These are phyloP conservation scores for Rhogogaster chlorosoma DNA, from an alignment of 2,888 invertebrate species.

Conservation along the genomic window DNA sequence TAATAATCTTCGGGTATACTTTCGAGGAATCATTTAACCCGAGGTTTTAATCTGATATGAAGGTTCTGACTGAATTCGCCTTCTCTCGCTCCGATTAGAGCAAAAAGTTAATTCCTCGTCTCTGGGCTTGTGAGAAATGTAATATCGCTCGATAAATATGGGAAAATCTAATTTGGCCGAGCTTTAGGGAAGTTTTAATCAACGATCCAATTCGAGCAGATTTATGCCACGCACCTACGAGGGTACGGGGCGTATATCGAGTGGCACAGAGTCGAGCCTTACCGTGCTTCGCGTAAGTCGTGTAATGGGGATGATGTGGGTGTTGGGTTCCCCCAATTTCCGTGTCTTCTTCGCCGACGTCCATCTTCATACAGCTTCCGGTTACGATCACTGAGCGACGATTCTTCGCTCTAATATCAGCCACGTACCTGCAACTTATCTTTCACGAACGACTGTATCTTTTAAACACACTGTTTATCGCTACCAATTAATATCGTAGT, in stretches of 20 bases:
- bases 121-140: background rate
- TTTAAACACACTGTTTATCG: conserved; percentile 20
- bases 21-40: background rate
- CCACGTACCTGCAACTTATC: background rate
- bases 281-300: conserved; percentile 67
- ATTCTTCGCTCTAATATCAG: background rate
- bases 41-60: background rate
- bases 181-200: conserved; percentile 21
- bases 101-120: conserved; percentile 11
- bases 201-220: conserved; percentile 28
- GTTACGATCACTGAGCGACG: conserved; percentile 56
- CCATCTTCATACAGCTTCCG: conserved; percentile 66
- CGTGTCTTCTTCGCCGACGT: conserved; percentile 67
- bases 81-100: background rate
- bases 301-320: conserved; percentile 65
- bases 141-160: conserved; percentile 21
- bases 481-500: conserved; percentile 10
- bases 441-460: background rate
- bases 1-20: background rate
- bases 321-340: conserved; percentile 64
- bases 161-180: conserved; percentile 23
- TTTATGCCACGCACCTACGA: conserved; percentile 3
- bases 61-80: background rate
- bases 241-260: background rate
- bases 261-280: conserved; percentile 40